Base-by-base conservation (phyloP, 2,113 vertebrate species). In the Grallaria varia region DNA sequence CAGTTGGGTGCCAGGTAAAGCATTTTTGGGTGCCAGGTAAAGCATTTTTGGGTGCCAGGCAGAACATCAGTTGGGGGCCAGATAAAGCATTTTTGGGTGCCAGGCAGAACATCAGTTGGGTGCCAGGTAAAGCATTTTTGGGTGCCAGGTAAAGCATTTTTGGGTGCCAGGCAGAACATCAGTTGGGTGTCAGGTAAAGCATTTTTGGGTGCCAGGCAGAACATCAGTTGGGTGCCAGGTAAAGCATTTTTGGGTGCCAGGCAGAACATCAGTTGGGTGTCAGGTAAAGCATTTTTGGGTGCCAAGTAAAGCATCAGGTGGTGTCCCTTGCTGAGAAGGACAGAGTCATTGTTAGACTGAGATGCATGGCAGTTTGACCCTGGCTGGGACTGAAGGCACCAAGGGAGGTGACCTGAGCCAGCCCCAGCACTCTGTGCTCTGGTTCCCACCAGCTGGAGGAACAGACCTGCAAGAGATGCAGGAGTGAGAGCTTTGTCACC, bases 401-500 rank as follows among this genome's bases (percentile, higher is more conserved):
- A 45, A 60, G 45, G 2, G 53, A 59, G 16, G 33, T 69, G 69
- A 79, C 37, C 47, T 37, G 80, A 52, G 50, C 22, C 12, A 22
- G 35, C n/a, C 18, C 4, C 8, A 0, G 12, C 17, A n/a, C 45
- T 60, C 47, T 59, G 20, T 4, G 0, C 22, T 2, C 8, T 37
- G 30, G 39, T 49, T 73, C 31, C 33, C 66, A 11, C 74, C 72
- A 95, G 58, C 66, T 75, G 88, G 59, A 95, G 63, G 22, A 58
- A 6, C 8, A 89, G 37, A 20, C 1, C 10, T 44, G 4, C 15
- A 14, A 75, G 40, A 50, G 85, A 44, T 5, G 14, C 20, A 18
- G 28, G 17, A 86, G 39, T 5, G 81, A 63, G 68, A 72, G 24
- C 27, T 24, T 60, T 53, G 52, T 50, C 33, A 11, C 23, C 28